Evolutionary conservation across 2,113 vertebrate species (phyloP), one percentile per base, ranked within the genome.

Genomic region (Nestor notabilis): DNA sequence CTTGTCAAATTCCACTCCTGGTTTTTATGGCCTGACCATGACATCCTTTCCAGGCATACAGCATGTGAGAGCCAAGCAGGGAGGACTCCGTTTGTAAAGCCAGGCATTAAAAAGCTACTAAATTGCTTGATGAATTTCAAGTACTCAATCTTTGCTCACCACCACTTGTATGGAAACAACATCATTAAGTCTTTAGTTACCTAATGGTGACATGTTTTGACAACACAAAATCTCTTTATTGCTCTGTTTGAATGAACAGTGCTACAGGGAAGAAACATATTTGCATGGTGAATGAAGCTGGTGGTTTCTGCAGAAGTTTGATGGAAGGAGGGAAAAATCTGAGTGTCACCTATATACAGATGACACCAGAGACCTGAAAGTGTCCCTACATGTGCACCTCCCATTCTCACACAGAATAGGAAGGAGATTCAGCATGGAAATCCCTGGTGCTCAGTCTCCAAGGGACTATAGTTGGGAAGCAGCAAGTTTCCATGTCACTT

Each of bases 371-470:
- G 52, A 16, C 12, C 16, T 15, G 7, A 27, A 85, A 56, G 15
- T 20, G 10, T 37, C 37, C 8, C 72, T 41, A 1, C 7, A 10
- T 8, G 0, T 69, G 33, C 1, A 0, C 31, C 21, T 74, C 28
- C 27, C 28, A 6, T 11, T 46, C 0, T 3, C 19, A 75, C 18
- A 21, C 4, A 47, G 27, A 43, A 5, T 17, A 68, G 21, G 23
- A 78, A 68, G 47, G 39, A 55, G 24, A 55, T 43, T 69, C 21
- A 66, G 29, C 35, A 69, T 49, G 29, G 44, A 93, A 11, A 1
- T 44, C 31, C 25, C 25, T 37, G 13, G 13, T 60, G n/a, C 28
- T 93, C 81, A 23, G 3, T 25, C 49, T 61, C 74, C 53, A 65
- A n/a, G 7, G 11, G 17, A 33, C 6, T 63, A 28, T 0, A 15